Evolutionary conservation across 2,113 vertebrate genomes (phyloP).

Genomic region (Ahaetulla prasina): DNA sequence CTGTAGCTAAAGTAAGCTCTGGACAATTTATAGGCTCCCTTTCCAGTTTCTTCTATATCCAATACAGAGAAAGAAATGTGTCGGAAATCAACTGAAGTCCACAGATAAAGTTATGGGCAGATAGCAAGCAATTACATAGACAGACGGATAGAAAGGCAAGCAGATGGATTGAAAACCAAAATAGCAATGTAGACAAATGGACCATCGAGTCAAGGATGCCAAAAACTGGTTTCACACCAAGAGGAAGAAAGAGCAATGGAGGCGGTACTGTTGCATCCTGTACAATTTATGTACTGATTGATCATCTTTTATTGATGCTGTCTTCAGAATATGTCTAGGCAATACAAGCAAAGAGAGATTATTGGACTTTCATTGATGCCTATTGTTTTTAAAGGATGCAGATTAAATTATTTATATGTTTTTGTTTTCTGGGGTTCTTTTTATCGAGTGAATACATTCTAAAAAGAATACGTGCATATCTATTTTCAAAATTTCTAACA

Average conservation of each 20-base stretch:
- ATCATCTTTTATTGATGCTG: not conserved
- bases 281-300: conserved; percentile 19
- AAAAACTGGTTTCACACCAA: conserved; percentile 35
- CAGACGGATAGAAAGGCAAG: conserved; percentile 32
- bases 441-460: conserved; percentile 7
- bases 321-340: conserved; percentile 25
- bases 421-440: not conserved
- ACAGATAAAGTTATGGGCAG: conserved; percentile 4
- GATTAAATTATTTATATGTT: not conserved
- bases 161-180: conserved; percentile 26
- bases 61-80: conserved; percentile 13
- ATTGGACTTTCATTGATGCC: not conserved
- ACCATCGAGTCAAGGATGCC: conserved; percentile 23
- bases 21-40: conserved; percentile 10
- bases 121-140: conserved; percentile 31
- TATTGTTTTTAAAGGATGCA: not conserved
- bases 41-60: conserved; percentile 11
- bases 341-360: not conserved
- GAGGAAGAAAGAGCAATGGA: conserved; percentile 7
- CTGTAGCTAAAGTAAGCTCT: not conserved
- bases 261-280: conserved; percentile 16
- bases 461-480: conserved; percentile 4
- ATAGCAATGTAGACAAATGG: conserved; percentile 32
- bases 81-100: conserved; percentile 11
- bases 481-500: not conserved